Conservation (phyloP, 92 coral and sea anemone species). For the Meandrina meandrites region DNA sequence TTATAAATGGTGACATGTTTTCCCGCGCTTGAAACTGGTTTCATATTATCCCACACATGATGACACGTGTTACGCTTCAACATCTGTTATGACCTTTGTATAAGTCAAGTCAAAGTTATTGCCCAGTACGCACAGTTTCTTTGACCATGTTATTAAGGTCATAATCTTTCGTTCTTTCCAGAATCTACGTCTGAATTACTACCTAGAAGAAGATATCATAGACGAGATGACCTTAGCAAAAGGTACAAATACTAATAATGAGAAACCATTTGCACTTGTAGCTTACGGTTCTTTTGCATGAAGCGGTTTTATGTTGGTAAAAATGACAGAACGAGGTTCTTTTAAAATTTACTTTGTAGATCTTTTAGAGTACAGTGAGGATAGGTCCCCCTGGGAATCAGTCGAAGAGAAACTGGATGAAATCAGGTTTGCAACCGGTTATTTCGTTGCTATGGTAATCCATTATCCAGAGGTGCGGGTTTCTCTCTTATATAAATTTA, state of each 20-base stretch:
- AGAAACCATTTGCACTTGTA: background rate
- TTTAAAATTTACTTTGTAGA: conserved; percentile 32
- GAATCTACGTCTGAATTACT: conserved; percentile 68
- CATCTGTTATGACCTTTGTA: background rate
- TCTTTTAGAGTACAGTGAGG: conserved; percentile 83
- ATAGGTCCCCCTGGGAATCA: conserved; percentile 77
- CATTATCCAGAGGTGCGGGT: background rate
- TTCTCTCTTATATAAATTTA: background rate
- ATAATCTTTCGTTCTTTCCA: background rate
- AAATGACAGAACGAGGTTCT: background rate
- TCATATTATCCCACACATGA: background rate
- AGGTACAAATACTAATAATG: conserved; percentile 27
- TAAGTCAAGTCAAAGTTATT: background rate
- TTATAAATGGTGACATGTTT: no score
- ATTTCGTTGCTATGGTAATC: background rate
- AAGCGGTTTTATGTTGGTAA: no score
- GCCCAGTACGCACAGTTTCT: background rate
- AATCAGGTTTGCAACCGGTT: conserved; percentile 58
- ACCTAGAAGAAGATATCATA: conserved; percentile 64
- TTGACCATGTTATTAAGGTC: background rate
- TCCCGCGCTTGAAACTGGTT: background rate
- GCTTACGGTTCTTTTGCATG: background rate
- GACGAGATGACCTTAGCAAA: conserved; percentile 68
- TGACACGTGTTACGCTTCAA: background rate
- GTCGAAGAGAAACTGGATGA: conserved; percentile 82